Evolutionary conservation across 1,140 invertebrate genomes (phyloP).

Genomic region (Pygmarrhopalites habei): DNA sequence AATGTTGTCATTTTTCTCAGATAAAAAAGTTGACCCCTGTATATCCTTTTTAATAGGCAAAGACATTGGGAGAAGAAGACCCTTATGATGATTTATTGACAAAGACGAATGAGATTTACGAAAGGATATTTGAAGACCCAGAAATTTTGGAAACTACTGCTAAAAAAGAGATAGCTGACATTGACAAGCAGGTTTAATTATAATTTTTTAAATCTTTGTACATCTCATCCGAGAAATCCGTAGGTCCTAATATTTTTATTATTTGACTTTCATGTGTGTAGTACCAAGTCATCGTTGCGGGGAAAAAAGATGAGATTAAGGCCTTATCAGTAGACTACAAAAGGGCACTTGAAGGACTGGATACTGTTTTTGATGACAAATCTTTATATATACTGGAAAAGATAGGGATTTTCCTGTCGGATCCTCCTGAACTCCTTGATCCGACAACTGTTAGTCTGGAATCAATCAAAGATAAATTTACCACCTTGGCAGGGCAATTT

Average conservation of each 20-base stretch:
- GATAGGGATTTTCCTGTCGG: neutral
- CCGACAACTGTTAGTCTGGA: neutral
- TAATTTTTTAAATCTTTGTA: neutral
- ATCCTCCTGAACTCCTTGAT: neutral
- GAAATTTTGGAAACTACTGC: slow-evolving; percentile 10
- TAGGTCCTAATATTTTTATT: neutral
- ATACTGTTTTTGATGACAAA: slow-evolving; percentile 6
- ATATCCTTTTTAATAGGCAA: neutral
- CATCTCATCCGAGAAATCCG: neutral
- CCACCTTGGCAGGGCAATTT: neutral
- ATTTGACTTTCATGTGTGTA: neutral
- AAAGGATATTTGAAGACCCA: slow-evolving; percentile 25
- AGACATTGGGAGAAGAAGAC: slow-evolving; percentile 12
- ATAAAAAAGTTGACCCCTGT: neutral
- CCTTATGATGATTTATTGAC: slow-evolving; percentile 22
- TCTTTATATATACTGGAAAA: neutral
- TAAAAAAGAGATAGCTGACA: slow-evolving; percentile 1
- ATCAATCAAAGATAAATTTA: neutral
- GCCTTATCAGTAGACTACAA: neutral
- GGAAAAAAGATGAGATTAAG: no score
- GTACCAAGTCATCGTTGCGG: no score
- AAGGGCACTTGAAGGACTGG: neutral
- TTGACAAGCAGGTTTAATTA: neutral
- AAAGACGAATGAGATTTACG: slow-evolving; percentile 25
- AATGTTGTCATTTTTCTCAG: neutral